Conservation (phyloP, 2,888 invertebrate species). For the Amphimallon solstitiale region DNA sequence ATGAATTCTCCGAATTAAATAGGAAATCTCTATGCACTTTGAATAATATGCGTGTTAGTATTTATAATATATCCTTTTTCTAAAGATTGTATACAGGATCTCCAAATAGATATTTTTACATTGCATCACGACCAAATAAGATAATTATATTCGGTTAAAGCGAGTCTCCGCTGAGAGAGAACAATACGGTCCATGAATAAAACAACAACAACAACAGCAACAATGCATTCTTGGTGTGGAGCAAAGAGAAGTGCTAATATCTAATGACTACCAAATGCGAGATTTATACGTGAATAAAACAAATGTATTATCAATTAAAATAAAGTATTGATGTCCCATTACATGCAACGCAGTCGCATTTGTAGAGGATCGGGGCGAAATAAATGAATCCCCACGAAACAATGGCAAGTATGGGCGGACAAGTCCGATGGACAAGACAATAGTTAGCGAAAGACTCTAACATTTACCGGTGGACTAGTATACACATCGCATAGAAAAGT, state of each 20-base stretch:
- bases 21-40: too few relatives aligned
- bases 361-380: conserved; percentile 46
- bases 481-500: conserved; percentile 18
- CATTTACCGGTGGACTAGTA: conserved; percentile 44
- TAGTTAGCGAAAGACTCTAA: conserved; percentile 50
- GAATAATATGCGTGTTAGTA: too few relatives aligned
- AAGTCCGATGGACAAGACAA: conserved; percentile 51
- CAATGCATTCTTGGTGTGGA: conserved; percentile 23
- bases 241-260: conserved; percentile 37
- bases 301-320: conserved; percentile 47
- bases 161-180: background rate
- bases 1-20: too few relatives aligned
- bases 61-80: too few relatives aligned
- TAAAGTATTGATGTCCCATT: conserved; percentile 47
- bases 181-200: conserved; percentile 23
- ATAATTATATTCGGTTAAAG: background rate
- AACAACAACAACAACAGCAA: background rate
- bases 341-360: conserved; percentile 47
- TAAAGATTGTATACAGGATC: too few relatives aligned
- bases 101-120: too few relatives aligned
- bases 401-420: conserved; percentile 53
- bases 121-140: too few relatives aligned
- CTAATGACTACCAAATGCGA: conserved; percentile 28
- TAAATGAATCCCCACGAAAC: conserved; percentile 50
- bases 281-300: conserved; percentile 40